phyloP scores from a whole-genome alignment of 2,113 vertebrate genomes.

The Pterocles burchelli region DNA sequence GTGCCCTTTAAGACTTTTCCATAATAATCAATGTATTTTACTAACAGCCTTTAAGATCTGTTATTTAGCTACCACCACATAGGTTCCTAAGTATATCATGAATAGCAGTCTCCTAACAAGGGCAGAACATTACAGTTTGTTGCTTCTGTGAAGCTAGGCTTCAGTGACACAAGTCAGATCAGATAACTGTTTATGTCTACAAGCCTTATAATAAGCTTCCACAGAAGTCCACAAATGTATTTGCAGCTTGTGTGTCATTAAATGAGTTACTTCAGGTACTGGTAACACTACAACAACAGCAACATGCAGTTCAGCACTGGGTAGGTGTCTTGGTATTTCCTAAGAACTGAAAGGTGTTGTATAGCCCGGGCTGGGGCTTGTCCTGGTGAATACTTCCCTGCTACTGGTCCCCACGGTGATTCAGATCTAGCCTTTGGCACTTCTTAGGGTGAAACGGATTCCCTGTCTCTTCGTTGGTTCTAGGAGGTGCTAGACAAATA shows the following conservation, averaged over 20 bases:
- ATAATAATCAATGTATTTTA: neutral
- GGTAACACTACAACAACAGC: neutral
- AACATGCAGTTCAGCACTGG: neutral
- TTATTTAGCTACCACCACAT: neutral
- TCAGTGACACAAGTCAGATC: neutral
- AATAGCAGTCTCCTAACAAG: neutral
- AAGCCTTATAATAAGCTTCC: neutral
- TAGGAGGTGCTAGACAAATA: neutral
- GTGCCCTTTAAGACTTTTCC: neutral
- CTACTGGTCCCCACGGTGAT: neutral
- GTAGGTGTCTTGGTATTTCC: neutral
- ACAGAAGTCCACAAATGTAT: neutral
- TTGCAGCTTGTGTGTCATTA: neutral
- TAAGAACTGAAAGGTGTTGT: neutral
- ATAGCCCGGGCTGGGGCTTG: neutral
- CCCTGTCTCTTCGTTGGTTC: neutral
- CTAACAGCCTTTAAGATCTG: neutral
- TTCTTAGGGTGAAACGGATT: neutral
- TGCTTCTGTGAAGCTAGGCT: neutral
- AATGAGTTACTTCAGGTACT: neutral
- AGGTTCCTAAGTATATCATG: neutral
- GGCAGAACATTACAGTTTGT: neutral
- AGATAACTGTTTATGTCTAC: neutral
- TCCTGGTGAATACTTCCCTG: neutral
- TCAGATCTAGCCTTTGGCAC: neutral